Percentiles rank a stretch among this genome's conserved stretches.
Conservation (phyloP, 1,140 invertebrate genomes). For the Halesus radiatus region DNA sequence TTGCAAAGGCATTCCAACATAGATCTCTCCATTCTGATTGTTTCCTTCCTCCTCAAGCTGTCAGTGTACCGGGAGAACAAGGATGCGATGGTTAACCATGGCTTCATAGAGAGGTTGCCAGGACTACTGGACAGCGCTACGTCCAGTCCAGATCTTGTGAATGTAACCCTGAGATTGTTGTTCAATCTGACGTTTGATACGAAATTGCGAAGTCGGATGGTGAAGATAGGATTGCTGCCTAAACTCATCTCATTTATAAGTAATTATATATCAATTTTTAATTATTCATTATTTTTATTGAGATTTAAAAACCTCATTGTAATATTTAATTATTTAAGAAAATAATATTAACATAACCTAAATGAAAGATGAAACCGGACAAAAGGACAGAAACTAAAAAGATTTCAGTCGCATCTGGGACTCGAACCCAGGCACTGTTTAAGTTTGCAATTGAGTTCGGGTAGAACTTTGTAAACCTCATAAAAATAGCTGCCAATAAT, state of each 20-base stretch:
- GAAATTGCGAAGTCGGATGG: constrained; percentile 88
- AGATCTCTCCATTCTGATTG: constrained; percentile 91
- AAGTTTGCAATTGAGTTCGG: too few relatives aligned
- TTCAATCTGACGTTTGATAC: constrained; percentile 98
- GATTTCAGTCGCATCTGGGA: too few relatives aligned
- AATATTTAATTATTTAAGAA: too few relatives aligned
- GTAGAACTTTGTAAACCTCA: too few relatives aligned
- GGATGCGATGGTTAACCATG: constrained; percentile 86
- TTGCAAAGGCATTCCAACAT: constrained; percentile 87
- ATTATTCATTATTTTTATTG: too few relatives aligned
- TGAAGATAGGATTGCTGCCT: constrained; percentile 89
- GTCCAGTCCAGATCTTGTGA: constrained; percentile 85
- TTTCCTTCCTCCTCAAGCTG: constrained; percentile 95
- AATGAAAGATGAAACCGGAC: too few relatives aligned
- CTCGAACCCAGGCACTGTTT: too few relatives aligned
- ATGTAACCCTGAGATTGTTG: constrained; percentile 88
- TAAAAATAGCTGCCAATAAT: too few relatives aligned
- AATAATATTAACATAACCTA: too few relatives aligned
- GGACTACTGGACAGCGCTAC: constrained; percentile 75
- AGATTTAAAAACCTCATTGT: too few relatives aligned
- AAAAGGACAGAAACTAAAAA: too few relatives aligned
- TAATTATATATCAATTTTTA: too few relatives aligned
- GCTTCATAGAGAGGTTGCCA: constrained; percentile 83
- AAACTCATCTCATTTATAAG: constrained; percentile 91
- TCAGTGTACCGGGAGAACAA: constrained; percentile 96